phyloP scores from a whole-genome alignment of 2,888 invertebrate species.

The Panopea generosa region DNA sequence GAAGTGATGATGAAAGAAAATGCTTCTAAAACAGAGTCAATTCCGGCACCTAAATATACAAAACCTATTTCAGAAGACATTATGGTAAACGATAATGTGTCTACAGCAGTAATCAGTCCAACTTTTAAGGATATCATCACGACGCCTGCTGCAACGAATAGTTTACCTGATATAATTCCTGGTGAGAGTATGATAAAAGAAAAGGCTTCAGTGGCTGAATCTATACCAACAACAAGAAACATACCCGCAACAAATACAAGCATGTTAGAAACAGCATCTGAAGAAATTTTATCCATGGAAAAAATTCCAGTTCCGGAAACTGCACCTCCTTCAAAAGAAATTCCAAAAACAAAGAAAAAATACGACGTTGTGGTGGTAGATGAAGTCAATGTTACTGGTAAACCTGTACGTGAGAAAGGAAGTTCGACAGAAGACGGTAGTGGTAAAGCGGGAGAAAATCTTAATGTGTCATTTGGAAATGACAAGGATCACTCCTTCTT shows the following conservation, averaged over 20 bases:
- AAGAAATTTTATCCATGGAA: neutral
- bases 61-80: no score
- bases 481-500: slow-evolving; percentile 8
- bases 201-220: no score
- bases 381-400: neutral
- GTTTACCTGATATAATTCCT: no score
- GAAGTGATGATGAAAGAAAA: no score
- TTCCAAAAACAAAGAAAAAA: slow-evolving; percentile 1
- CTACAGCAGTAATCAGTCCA: no score
- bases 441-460: slow-evolving; percentile 1
- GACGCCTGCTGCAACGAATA: no score
- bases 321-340: neutral
- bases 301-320: neutral
- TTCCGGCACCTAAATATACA: no score
- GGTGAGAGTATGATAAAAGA: no score
- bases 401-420: neutral
- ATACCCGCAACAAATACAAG: neutral
- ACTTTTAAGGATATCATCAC: no score
- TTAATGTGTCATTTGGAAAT: slow-evolving; percentile 46
- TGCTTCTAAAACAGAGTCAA: no score
- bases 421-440: neutral
- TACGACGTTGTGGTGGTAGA: slow-evolving; percentile 3
- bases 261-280: neutral
- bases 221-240: neutral
- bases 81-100: no score